Conservation (phyloP, 2,888 invertebrate species). For the Dryomyza anilis region DNA sequence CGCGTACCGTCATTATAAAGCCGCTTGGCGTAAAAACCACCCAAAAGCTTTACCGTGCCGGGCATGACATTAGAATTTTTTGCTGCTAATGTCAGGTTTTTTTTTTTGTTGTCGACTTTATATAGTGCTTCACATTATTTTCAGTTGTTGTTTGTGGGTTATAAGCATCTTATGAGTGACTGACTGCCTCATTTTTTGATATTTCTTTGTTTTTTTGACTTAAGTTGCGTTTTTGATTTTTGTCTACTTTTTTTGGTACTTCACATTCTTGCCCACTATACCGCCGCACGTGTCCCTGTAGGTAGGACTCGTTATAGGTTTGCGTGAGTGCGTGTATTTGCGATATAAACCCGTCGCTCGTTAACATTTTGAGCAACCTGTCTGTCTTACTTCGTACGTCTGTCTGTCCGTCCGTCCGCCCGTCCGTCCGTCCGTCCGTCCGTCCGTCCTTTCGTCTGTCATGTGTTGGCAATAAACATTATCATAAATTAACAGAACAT, state of each 20-base stretch:
- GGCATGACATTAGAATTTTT: constrained; percentile 19
- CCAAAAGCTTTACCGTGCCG: too few species aligned
- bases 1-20: not conserved
- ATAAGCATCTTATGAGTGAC: not conserved
- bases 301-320: not conserved
- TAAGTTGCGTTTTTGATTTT: not conserved
- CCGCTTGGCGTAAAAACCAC: not conserved
- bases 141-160: not conserved
- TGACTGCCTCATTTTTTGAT: not conserved
- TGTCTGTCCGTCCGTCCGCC: not conserved
- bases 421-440: constrained; percentile 28
- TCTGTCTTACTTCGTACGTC: not conserved
- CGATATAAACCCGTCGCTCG: constrained; percentile 11
- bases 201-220: not conserved
- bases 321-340: not conserved
- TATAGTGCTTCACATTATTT: not conserved
- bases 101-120: not conserved
- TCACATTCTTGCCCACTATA: too few species aligned
- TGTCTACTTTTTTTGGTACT: not conserved
- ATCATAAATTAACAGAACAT: constrained; percentile 45
- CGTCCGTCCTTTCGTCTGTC: constrained; percentile 32
- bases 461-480: constrained; percentile 44
- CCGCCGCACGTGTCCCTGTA: not conserved
- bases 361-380: constrained; percentile 10
- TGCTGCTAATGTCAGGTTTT: constrained; percentile 16